Percentiles rank a stretch among this genome's conserved stretches.
These are phyloP conservation scores for Stictonetta naevosa DNA, from an alignment of 2,113 vertebrate genomes.

Conservation along the genomic window DNA sequence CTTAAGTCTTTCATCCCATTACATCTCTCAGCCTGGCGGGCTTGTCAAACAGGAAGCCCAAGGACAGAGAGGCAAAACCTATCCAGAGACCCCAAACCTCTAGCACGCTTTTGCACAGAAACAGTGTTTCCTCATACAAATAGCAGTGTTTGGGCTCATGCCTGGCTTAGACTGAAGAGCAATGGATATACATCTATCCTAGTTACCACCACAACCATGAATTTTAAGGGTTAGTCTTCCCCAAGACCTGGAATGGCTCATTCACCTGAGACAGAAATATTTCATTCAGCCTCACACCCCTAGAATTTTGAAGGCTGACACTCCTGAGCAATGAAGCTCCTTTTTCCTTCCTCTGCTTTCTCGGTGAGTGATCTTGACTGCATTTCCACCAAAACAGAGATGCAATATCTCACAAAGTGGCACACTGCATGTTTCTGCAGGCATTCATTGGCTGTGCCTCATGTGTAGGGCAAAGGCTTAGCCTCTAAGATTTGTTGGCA, in stretches of 20 bases:
- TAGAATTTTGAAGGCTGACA: not conserved
- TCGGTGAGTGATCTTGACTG: constrained; percentile 11
- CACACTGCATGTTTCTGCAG: constrained; percentile 25
- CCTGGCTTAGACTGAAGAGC: constrained; percentile 36
- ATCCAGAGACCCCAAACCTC: not conserved
- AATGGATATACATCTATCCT: constrained; percentile 26
- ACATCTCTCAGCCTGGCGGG: not conserved
- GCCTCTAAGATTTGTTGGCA: constrained; percentile 74
- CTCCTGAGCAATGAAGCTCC: constrained; percentile 7
- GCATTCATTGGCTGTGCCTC: constrained; percentile 6
- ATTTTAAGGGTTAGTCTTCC: constrained; percentile 44
- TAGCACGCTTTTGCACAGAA: not conserved
- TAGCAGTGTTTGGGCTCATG: not conserved
- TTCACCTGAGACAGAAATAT: not conserved
- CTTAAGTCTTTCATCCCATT: not conserved
- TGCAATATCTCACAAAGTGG: constrained; percentile 19
- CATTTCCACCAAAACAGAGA: constrained; percentile 33
- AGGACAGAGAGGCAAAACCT: not conserved
- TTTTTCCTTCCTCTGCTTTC: constrained; percentile 10
- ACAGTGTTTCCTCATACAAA: not conserved
- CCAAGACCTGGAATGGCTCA: not conserved
- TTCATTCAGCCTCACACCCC: not conserved
- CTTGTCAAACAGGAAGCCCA: fast-evolving
- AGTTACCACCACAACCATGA: constrained; percentile 40
- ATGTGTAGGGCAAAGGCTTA: constrained; percentile 25